A percentile compares a stretch with the other conserved stretches of the same genome.
These are phyloP conservation scores for Ceyx margarethae DNA, from an alignment of 2,113 vertebrate species.

Conservation along the genomic window DNA sequence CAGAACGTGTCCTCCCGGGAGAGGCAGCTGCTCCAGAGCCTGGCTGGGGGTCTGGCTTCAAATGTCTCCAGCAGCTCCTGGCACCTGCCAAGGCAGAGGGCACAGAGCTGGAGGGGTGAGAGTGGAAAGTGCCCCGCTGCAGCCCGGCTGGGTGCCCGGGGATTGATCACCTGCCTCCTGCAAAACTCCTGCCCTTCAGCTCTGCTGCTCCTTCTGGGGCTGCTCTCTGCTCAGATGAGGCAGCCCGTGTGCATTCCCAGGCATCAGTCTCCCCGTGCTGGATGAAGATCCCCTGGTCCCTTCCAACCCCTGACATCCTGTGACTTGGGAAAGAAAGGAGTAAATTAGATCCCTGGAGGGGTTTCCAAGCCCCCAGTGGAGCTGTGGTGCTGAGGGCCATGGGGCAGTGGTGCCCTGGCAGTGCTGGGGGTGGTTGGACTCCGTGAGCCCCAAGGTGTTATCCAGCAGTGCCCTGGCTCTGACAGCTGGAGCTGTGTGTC, in stretches of 20 bases:
- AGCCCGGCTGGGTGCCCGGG: neutral
- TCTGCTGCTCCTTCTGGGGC: neutral
- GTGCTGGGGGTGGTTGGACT: too few species aligned
- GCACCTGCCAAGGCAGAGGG: neutral
- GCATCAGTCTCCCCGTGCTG: neutral
- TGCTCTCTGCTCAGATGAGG: neutral
- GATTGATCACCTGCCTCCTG: neutral
- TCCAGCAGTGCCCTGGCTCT: neutral
- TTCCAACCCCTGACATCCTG: too few species aligned
- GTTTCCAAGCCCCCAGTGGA: too few species aligned
- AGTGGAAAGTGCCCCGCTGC: neutral
- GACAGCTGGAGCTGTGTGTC: neutral
- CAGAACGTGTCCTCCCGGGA: neutral
- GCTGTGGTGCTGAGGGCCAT: too few species aligned
- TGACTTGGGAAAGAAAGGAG: too few species aligned
- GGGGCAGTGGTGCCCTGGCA: too few species aligned
- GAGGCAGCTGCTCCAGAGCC: neutral
- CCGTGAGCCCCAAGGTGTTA: neutral
- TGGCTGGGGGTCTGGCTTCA: neutral
- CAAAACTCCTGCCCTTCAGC: neutral
- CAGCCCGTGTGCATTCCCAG: neutral
- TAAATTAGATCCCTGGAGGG: too few species aligned
- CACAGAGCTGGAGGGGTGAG: neutral
- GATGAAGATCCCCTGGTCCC: too few species aligned
- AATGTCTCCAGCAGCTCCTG: rapidly evolving